phyloP scores from a whole-genome alignment of 2,888 invertebrate species.

The Blastobasis adustella region DNA sequence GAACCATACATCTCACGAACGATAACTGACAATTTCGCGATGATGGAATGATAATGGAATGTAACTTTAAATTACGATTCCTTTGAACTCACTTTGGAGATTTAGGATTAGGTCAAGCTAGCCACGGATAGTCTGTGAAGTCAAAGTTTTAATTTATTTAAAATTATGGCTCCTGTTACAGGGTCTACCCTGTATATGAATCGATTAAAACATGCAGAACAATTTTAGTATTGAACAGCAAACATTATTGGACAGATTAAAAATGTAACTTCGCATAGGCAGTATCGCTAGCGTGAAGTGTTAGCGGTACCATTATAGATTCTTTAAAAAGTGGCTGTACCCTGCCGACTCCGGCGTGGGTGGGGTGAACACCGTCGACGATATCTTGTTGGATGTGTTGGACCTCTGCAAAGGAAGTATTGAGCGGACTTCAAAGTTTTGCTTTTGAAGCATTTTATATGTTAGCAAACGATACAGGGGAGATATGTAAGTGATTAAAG shows the following conservation, averaged over 20 bases:
- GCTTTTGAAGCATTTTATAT: too few relatives aligned
- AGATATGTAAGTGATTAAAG: too few relatives aligned
- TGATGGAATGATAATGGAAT: background rate
- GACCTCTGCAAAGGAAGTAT: constrained; percentile 44
- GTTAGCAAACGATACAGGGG: too few relatives aligned
- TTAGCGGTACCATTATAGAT: constrained; percentile 53
- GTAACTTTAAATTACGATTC: background rate
- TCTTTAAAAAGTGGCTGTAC: constrained; percentile 67
- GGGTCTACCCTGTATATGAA: too few relatives aligned
- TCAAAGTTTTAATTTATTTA: too few relatives aligned
- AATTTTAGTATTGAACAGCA: too few relatives aligned
- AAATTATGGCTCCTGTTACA: too few relatives aligned
- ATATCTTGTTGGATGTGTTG: constrained; percentile 59
- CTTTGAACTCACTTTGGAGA: background rate
- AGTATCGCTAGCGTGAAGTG: constrained; percentile 16
- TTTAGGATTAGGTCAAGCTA: too few relatives aligned
- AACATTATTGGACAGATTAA: too few relatives aligned
- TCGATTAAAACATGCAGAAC: too few relatives aligned
- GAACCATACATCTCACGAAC: background rate
- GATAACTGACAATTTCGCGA: background rate
- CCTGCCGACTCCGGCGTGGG: constrained; percentile 64
- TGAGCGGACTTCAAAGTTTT: too few relatives aligned
- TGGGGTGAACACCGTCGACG: constrained; percentile 62
- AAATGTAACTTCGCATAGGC: constrained; percentile 28
- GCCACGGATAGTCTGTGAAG: too few relatives aligned